Evolutionary conservation across 2,888 invertebrate genomes (phyloP).

Genomic region (Callinectes sapidus): DNA sequence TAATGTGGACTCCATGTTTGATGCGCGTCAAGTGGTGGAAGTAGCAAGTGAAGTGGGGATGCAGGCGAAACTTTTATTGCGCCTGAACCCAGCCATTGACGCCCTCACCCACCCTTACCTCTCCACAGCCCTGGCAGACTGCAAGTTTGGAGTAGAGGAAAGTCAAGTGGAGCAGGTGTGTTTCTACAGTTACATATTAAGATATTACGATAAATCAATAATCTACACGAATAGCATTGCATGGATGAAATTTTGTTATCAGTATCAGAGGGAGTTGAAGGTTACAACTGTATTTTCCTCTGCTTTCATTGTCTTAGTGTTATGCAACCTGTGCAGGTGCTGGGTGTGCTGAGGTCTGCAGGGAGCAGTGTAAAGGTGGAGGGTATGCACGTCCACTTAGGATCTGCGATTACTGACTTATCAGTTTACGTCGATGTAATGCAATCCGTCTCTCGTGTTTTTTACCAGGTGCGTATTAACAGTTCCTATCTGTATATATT

Average conservation of each 20-base stretch:
- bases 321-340: neutral
- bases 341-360: conserved; percentile 73
- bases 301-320: too few relatives aligned
- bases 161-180: conserved; percentile 73
- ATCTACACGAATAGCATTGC: too few relatives aligned
- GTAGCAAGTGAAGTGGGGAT: conserved; percentile 30
- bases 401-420: conserved; percentile 73
- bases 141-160: conserved; percentile 76
- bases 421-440: conserved; percentile 73
- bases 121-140: conserved; percentile 75
- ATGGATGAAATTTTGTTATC: too few relatives aligned
- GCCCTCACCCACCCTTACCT: conserved; percentile 75
- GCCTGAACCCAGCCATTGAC: conserved; percentile 75
- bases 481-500: too few relatives aligned
- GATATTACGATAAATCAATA: too few relatives aligned
- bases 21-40: conserved; percentile 75
- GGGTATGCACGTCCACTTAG: conserved; percentile 77
- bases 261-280: too few relatives aligned
- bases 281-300: too few relatives aligned
- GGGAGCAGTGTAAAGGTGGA: conserved; percentile 74
- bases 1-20: conserved; percentile 76
- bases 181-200: too few relatives aligned
- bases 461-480: neutral
- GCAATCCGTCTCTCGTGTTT: neutral
- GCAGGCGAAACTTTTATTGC: conserved; percentile 74